Percentiles rank a stretch among this genome's conserved stretches.
Evolutionary conservation across 2,113 vertebrate genomes (phyloP).

Genomic region (Leptocoma aspasia): DNA sequence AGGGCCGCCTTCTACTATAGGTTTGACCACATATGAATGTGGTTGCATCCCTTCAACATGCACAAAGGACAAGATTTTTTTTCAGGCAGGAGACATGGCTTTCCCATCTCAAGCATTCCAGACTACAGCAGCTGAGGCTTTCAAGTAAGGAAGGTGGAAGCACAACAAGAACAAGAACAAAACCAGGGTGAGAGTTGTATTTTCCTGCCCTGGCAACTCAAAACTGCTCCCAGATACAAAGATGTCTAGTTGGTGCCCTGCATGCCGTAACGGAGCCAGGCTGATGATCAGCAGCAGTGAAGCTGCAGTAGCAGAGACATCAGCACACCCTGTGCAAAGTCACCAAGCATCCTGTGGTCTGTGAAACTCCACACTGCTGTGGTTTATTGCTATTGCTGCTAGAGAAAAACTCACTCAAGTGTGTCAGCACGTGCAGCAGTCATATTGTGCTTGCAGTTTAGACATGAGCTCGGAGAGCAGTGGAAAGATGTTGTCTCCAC

Average conservation of each 20-base stretch:
- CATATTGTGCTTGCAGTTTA: neutral
- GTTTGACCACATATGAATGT: neutral
- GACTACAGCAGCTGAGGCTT: neutral
- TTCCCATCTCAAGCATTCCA: neutral
- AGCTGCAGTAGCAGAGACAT: neutral
- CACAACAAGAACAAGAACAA: neutral
- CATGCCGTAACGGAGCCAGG: neutral
- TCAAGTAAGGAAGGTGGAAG: neutral
- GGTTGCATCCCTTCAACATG: neutral
- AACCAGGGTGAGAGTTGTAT: neutral
- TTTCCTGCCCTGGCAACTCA: neutral
- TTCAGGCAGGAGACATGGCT: neutral
- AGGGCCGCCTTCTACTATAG: neutral
- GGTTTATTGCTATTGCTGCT: neutral
- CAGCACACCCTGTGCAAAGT: neutral
- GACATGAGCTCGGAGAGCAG: rapidly evolving
- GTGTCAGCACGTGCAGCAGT: neutral
- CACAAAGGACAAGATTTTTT: neutral
- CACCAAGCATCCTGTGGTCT: neutral
- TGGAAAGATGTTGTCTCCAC: neutral
- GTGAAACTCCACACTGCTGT: neutral
- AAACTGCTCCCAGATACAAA: neutral
- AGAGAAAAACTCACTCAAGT: neutral
- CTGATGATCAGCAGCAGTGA: rapidly evolving
- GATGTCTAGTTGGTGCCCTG: neutral